A percentile compares a stretch with the other conserved stretches of the same genome.
phyloP scores from a whole-genome alignment of 2,797 vertebrate species.

The Coilia nasus region DNA sequence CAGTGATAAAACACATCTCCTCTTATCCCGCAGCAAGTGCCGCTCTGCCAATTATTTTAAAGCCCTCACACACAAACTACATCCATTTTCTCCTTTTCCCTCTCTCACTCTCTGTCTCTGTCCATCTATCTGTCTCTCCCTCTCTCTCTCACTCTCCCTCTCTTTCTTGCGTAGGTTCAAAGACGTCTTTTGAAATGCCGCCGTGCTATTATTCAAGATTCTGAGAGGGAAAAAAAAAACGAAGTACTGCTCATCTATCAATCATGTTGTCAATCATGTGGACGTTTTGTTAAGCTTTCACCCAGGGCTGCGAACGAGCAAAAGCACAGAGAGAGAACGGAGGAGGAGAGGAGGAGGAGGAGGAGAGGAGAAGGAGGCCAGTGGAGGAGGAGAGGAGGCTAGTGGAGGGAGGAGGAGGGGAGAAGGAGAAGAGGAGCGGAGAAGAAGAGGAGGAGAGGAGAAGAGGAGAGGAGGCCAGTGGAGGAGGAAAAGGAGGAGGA shows the following conservation, averaged over 20 bases:
- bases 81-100: background rate
- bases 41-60: slow-evolving; percentile 4
- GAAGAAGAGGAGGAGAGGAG: no score
- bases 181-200: slow-evolving; percentile 16
- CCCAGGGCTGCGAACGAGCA: background rate
- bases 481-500: no score
- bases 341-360: no score
- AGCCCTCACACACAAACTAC: background rate
- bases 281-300: slow-evolving; percentile 12
- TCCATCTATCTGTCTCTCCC: background rate
- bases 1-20: background rate
- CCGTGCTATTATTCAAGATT: background rate
- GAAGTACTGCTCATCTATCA: slow-evolving; percentile 10
- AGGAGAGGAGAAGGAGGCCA: no score
- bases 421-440: no score
- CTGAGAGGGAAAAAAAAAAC: background rate
- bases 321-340: background rate
- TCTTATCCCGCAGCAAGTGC: background rate
- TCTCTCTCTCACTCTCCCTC: background rate
- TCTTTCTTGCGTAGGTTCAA: background rate
- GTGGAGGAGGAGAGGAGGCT: no score
- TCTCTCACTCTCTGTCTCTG: slow-evolving; percentile 4
- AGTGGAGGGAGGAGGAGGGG: no score
- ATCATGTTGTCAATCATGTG: slow-evolving; percentile 19
- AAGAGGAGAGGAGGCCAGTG: no score